Evolutionary conservation across 1,140 invertebrate species (phyloP), one percentile per base, ranked within the genome.

Genomic region (Drosophila kohkoa): DNA sequence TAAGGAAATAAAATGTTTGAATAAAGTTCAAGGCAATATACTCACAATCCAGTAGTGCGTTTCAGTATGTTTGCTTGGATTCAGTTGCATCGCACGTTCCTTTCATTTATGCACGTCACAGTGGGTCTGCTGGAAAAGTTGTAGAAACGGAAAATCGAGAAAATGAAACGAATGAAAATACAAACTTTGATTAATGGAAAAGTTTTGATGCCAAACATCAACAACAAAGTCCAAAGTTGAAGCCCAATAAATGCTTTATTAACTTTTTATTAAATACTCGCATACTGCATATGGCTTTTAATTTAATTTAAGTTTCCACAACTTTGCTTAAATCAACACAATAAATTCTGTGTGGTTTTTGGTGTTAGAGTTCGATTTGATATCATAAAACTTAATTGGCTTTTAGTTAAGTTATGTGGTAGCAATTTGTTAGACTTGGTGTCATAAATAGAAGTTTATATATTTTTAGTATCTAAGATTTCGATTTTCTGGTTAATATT

Each of bases 1-100:
- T 20, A 20, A 4, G 8, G 5, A 55, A 55, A 38, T 16, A 35
- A 55, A 25, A 55, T 43, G 52, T 7, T 66, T 25, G 20, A 4
- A 1, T 15, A 30, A 71, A 79, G 82, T 85, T 86, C 82, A 86
- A 72, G 82, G 75, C 8, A 16, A 51, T 82, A 51, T 82, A 92
- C 91, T 92, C 54, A 92, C 91, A 90, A 92, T 91, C 91, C 91
- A 92, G 78, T 90, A 92, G 82, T 92, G 91, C 78, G 91, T 81
- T 88, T 89, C 83, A 86, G 90, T 77, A 77, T 85, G 83, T 82
- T 77, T 91, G 78, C 91, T 91, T 80, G 81, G 66, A 90, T 90
- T 91, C 82, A 92, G 79, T 92, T 90, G 85, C 91, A 92, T 92
- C 83, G 87, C 90, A 92, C 90, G 83, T 78, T 83, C 73, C 82